Evolutionary conservation across 2,113 vertebrate species (phyloP).

Genomic region (Madoqua kirkii): DNA sequence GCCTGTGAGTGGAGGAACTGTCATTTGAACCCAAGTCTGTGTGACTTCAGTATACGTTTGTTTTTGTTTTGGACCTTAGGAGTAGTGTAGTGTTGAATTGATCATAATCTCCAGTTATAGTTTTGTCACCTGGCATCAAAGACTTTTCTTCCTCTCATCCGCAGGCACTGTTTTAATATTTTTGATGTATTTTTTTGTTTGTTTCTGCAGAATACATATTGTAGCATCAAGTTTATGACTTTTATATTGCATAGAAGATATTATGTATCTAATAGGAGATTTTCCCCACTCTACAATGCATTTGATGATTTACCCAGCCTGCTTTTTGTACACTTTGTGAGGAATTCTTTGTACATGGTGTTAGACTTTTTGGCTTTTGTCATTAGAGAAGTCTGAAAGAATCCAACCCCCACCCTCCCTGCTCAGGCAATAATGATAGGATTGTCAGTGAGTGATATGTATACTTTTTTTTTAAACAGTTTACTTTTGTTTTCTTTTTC

Average conservation of each 20-base stretch:
- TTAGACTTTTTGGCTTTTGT: neutral
- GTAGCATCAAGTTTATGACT: neutral
- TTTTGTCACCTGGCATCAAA: neutral
- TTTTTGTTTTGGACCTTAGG: neutral
- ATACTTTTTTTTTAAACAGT: neutral
- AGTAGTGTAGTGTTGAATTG: neutral
- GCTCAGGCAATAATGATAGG: neutral
- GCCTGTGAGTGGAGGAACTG: neutral
- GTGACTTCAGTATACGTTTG: neutral
- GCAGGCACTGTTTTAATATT: neutral
- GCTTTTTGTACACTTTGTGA: neutral
- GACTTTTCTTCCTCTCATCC: neutral
- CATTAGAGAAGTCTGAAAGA: neutral
- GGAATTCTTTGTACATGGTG: neutral
- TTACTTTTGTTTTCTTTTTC: conserved; percentile 26
- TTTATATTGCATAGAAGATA: neutral
- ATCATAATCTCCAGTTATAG: neutral
- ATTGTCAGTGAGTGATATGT: neutral
- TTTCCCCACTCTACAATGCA: neutral
- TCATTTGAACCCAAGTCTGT: neutral
- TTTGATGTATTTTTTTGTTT: neutral
- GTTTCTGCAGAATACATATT: neutral
- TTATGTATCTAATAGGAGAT: neutral
- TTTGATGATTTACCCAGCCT: neutral
- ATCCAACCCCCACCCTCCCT: neutral